phyloP scores from a whole-genome alignment of 92 coral and sea anemone species.

The Desmophyllum pertusum region DNA sequence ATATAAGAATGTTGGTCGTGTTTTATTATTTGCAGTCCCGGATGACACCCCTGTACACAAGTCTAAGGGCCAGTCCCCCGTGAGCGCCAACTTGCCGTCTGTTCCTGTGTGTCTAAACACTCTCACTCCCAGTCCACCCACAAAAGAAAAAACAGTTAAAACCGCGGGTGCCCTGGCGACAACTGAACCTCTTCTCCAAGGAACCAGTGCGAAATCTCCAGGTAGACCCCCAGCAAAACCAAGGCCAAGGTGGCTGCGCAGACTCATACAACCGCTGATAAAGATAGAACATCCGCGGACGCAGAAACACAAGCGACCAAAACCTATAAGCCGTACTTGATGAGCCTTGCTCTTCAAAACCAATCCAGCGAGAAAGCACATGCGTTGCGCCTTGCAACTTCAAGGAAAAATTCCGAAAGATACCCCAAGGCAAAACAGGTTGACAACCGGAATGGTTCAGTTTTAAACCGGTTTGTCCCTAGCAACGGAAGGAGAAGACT shows the following conservation, averaged over 20 bases:
- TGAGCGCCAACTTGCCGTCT: constrained; percentile 24
- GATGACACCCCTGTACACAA: constrained; percentile 16
- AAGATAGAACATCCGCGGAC: constrained; percentile 1
- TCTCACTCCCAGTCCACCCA: constrained; percentile 26
- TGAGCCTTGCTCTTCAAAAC: constrained; percentile 12
- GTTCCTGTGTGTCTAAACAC: constrained; percentile 13
- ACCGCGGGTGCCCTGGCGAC: constrained; percentile 24
- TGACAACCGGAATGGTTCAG: background rate
- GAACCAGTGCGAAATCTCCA: constrained; percentile 5
- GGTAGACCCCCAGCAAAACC: background rate
- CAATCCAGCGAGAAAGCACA: background rate
- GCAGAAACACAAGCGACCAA: background rate
- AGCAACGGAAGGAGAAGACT: background rate
- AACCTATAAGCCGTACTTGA: constrained; percentile 15
- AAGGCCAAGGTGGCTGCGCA: background rate
- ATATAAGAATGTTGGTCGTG: background rate
- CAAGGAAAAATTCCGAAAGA: constrained; percentile 13
- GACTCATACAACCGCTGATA: constrained; percentile 12
- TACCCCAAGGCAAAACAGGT: constrained; percentile 13
- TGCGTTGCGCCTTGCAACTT: background rate
- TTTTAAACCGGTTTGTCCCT: background rate
- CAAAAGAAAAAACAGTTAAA: constrained; percentile 23
- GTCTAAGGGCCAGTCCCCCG: constrained; percentile 17
- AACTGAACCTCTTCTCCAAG: constrained; percentile 19
- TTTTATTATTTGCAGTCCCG: background rate